Evolutionary conservation across 2,797 vertebrate species (phyloP).

Genomic region (Euphonia xanthogaster): DNA sequence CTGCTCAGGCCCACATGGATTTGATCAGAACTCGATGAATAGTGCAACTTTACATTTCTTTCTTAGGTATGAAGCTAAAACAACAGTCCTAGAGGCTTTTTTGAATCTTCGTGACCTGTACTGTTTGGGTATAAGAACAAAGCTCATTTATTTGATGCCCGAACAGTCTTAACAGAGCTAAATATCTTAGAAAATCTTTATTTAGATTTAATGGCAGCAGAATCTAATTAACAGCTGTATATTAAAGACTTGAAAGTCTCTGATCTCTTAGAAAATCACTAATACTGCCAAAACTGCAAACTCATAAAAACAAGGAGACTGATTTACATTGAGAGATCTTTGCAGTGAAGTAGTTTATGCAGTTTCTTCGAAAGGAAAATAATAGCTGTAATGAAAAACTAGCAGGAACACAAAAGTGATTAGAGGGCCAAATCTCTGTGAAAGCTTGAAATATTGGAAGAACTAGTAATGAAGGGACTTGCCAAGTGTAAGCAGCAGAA

Average conservation of each 20-base stretch:
- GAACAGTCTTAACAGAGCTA: neutral
- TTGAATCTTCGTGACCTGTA: neutral
- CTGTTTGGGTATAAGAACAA: neutral
- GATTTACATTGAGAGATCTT: neutral
- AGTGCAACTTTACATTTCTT: neutral
- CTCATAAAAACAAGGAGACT: neutral
- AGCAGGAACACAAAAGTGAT: neutral
- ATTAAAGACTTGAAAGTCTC: conserved; percentile 2
- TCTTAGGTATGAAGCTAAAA: neutral
- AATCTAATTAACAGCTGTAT: conserved; percentile 31
- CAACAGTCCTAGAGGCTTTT: neutral
- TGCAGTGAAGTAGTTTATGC: neutral
- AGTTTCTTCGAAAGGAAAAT: neutral
- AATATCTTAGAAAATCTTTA: conserved; percentile 30
- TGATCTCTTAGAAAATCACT: neutral
- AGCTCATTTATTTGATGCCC: neutral
- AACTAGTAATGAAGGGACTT: neutral
- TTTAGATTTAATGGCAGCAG: conserved; percentile 37
- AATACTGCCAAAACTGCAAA: neutral
- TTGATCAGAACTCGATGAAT: neutral
- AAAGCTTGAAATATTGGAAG: neutral
- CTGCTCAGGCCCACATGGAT: neutral
- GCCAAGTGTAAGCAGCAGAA: neutral
- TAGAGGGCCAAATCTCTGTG: neutral
- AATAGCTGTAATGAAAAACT: neutral